Evolutionary conservation across 2,888 invertebrate genomes (phyloP), one percentile per base, ranked within the genome.

Genomic region (Lamellibrachia columna): DNA sequence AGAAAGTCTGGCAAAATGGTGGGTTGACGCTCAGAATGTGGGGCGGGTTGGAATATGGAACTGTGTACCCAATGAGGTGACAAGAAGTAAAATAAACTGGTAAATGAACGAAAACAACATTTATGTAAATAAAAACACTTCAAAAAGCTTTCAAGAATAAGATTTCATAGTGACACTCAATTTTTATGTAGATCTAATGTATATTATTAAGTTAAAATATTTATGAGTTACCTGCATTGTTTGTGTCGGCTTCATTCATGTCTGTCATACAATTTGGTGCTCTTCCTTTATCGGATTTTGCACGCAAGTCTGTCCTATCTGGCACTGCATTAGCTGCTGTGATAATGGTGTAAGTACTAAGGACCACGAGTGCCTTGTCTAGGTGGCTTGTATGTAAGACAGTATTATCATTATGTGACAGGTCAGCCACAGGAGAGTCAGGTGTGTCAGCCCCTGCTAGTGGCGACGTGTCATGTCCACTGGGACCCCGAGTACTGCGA

Each of bases 401-500:
- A 90, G 90, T 22, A 90, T 90, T 90, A 22, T 90, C 90, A 22
- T n/a, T 40, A 28, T 91, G 53, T 91, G 52, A n/a, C 91, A 96
- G 95, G 98, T 93, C 96, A 98, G 95, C 98, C 98, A 92, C 97
- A 97, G 11, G 98, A 98, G 96, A 98, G 94, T n/a, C 94, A 94
- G 52, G 92, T 94, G 9, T 94, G 95, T n/a, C 96, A 96, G 94
- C 96, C 95, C 52, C 97, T 99, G 93, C 97, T 99, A 93, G 99
- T 99, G 92, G 99, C 99, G 97, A 99, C 99, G 58, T 99, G 99
- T 75, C 99, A 99, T 97, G 99, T 99, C 95, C 99, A 99, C 97
- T 99, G 99, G 99, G 99, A 99, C 97, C 99, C 99, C 0, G 99
- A 99, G 97, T 99, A 98, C 97, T 99, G 99, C 96, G 99, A 99